Evolutionary conservation across 2,888 invertebrate species (phyloP).

Genomic region (Gisinianus flammeolus): DNA sequence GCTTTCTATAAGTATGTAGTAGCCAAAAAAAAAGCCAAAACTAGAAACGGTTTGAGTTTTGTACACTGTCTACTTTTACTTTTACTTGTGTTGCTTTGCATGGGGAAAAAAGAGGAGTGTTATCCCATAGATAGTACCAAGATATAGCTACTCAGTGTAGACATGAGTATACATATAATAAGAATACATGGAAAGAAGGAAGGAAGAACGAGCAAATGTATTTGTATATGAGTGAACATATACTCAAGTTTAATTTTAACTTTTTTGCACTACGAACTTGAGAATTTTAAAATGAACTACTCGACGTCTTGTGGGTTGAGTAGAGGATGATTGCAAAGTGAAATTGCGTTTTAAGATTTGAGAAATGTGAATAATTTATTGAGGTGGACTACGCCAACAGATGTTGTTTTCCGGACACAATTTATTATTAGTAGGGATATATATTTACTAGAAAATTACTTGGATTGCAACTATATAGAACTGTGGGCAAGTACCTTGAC

Average conservation of each 20-base stretch:
- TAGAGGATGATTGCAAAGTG: not conserved
- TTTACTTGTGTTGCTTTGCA: no score
- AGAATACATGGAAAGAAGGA: no score
- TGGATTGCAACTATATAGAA: not conserved
- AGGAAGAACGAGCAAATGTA: not conserved
- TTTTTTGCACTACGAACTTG: slow-evolving; percentile 34
- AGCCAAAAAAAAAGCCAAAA: no score
- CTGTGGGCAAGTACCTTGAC: not conserved
- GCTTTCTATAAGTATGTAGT: no score
- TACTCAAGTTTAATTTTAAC: slow-evolving; percentile 34
- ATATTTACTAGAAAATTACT: not conserved
- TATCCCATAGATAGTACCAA: no score
- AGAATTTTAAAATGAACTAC: slow-evolving; percentile 9
- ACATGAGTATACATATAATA: no score
- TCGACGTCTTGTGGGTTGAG: not conserved
- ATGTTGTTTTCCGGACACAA: slow-evolving; percentile 18
- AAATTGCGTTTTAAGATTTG: slow-evolving; percentile 21
- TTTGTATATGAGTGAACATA: not conserved
- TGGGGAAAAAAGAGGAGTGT: no score
- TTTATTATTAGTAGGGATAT: slow-evolving; percentile 29
- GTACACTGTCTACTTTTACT: no score
- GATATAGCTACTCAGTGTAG: no score
- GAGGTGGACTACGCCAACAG: slow-evolving; percentile 24
- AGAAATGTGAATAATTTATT: slow-evolving; percentile 24
- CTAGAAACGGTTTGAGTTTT: no score